phyloP scores from a whole-genome alignment of 1,140 invertebrate species.

The Lordiphosa mommai region DNA sequence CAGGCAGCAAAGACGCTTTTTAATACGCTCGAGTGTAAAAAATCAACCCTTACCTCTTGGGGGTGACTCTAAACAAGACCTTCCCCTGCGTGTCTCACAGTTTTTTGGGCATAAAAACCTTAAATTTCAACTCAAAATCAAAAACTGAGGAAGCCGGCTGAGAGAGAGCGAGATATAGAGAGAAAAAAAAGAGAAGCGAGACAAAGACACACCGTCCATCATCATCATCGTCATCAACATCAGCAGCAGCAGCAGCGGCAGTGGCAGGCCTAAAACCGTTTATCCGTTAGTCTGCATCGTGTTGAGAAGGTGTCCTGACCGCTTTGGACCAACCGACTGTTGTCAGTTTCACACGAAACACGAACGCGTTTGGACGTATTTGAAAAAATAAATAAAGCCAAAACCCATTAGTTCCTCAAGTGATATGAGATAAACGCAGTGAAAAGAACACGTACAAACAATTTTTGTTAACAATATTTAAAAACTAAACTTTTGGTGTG shows the following conservation, averaged over 20 bases:
- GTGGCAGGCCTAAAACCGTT: conserved; percentile 54
- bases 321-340: conserved; percentile 38
- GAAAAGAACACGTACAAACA: conserved; percentile 21
- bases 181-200: conserved; percentile 19
- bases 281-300: conserved; percentile 52
- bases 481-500: conserved; percentile 7
- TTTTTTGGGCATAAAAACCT: conserved; percentile 57
- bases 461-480: background rate
- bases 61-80: conserved; percentile 26
- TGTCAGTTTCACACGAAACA: conserved; percentile 78
- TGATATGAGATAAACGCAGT: conserved; percentile 4
- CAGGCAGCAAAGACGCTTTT: conserved; percentile 30
- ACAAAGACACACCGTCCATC: conserved; percentile 25
- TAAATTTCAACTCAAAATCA: conserved; percentile 62
- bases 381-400: conserved; percentile 11
- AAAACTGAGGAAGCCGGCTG: conserved; percentile 50
- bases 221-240: conserved; percentile 34
- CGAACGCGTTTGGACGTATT: conserved; percentile 65
- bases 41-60: conserved; percentile 49
- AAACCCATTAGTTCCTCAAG: background rate
- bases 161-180: conserved; percentile 15
- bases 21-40: conserved; percentile 30
- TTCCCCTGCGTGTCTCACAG: conserved; percentile 22
- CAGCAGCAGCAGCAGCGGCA: conserved; percentile 18
- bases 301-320: conserved; percentile 53